Evolutionary conservation across 2,113 vertebrate species (phyloP).

Genomic region (Anthoscopus minutus): DNA sequence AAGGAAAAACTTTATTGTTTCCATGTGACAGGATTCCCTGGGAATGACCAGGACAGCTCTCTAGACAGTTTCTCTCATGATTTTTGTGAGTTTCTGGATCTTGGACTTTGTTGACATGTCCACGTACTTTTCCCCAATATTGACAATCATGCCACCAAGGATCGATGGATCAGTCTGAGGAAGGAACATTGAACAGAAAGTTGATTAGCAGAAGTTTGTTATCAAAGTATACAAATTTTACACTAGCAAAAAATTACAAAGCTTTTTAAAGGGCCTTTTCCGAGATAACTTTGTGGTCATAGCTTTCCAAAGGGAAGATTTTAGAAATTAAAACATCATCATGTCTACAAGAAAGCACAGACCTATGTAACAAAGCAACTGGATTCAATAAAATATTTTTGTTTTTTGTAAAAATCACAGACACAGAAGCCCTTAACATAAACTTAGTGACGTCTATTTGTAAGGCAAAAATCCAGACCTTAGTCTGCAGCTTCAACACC

Average conservation of each 20-base stretch:
- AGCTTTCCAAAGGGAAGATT: not conserved
- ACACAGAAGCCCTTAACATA: not conserved
- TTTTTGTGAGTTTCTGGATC: conserved; percentile 88
- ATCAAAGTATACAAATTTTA: not conserved
- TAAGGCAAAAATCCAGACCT: conserved; percentile 72
- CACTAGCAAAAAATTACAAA: not conserved
- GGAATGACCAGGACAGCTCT: not conserved
- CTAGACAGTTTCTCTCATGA: conserved; percentile 77
- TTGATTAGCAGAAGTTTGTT: not conserved
- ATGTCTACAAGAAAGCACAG: not conserved
- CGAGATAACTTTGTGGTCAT: not conserved
- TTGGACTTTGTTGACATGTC: conserved; percentile 95
- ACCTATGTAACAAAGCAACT: not conserved
- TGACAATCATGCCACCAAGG: conserved; percentile 95
- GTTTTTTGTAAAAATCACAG: not conserved
- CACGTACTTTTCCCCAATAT: conserved; percentile 90
- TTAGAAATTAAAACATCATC: not conserved
- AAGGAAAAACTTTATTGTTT: conserved; percentile 65
- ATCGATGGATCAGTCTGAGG: conserved; percentile 82
- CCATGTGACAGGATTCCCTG: not conserved
- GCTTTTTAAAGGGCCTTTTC: not conserved
- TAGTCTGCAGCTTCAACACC: conserved; percentile 84
- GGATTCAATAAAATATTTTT: not conserved
- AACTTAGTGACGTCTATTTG: not conserved
- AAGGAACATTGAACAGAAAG: not conserved